Percentiles rank a stretch among this genome's conserved stretches.
These are phyloP conservation scores for Montipora sp. DNA, from an alignment of 64 coral and sea anemone genomes.

Conservation along the genomic window DNA sequence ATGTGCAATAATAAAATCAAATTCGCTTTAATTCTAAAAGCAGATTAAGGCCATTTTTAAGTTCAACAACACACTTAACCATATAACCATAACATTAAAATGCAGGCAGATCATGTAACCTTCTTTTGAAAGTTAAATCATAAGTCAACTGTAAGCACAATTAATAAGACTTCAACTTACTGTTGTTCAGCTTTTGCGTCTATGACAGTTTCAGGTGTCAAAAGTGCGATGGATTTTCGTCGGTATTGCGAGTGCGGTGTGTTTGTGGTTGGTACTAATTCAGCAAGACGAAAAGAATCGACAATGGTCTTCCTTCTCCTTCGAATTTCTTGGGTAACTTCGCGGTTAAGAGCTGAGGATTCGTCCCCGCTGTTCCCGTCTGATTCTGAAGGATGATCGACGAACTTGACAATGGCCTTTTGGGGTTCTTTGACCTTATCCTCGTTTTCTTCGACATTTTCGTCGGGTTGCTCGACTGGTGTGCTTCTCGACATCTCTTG, in stretches of 20 bases:
- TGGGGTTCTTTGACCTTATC: not conserved
- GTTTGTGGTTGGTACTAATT: constrained; percentile 79
- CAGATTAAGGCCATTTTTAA: too few species aligned
- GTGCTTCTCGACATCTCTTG: constrained; percentile 10
- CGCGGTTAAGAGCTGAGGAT: constrained; percentile 30
- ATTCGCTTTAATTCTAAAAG: too few species aligned
- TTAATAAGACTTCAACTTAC: constrained; percentile 56
- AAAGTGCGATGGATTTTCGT: constrained; percentile 72
- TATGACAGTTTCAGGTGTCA: constrained; percentile 82
- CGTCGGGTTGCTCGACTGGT: not conserved
- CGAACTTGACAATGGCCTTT: not conserved
- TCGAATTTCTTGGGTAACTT: constrained; percentile 78
- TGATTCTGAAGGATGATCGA: not conserved
- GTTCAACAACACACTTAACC: too few species aligned
- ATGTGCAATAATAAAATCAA: too few species aligned
- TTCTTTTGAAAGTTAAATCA: too few species aligned
- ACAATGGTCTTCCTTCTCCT: constrained; percentile 84
- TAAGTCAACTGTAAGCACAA: too few species aligned
- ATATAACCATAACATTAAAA: too few species aligned
- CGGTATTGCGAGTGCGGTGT: constrained; percentile 84
- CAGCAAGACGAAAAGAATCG: constrained; percentile 86
- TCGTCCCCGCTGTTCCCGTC: constrained; percentile 39
- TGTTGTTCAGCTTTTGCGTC: constrained; percentile 81
- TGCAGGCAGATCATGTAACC: too few species aligned
- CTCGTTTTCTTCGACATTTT: not conserved